Evolutionary conservation across 2,888 invertebrate species (phyloP).

Genomic region (Dynastes hyllus): DNA sequence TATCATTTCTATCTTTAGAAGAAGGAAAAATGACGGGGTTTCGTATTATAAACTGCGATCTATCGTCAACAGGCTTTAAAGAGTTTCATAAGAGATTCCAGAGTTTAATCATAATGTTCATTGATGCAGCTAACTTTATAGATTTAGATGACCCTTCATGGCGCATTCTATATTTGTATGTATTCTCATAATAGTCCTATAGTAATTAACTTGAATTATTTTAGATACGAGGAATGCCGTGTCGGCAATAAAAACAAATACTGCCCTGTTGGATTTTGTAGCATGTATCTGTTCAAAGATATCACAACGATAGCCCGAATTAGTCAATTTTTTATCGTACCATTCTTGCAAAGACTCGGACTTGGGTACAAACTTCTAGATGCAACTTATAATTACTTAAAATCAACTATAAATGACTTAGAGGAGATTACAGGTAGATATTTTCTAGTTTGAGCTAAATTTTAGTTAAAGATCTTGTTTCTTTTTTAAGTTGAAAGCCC

Average conservation of each 20-base stretch:
- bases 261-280: constrained; percentile 90
- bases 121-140: constrained; percentile 96
- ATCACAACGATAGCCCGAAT: constrained; percentile 91
- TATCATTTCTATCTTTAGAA: constrained; percentile 14
- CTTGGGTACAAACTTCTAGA: constrained; percentile 86
- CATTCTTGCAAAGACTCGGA: constrained; percentile 92
- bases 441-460: constrained; percentile 2
- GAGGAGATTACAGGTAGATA: constrained; percentile 81
- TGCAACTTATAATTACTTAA: constrained; percentile 61
- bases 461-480: constrained; percentile 3
- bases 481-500: constrained; percentile 89
- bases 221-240: constrained; percentile 82
- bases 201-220: constrained; percentile 52
- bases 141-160: constrained; percentile 94
- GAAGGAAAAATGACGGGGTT: constrained; percentile 6
- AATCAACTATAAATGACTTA: constrained; percentile 68
- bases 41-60: constrained; percentile 80
- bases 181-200: constrained; percentile 55
- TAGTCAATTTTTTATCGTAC: constrained; percentile 93
- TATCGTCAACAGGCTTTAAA: constrained; percentile 81
- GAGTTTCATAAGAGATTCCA: constrained; percentile 89
- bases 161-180: constrained; percentile 89
- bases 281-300: constrained; percentile 96
- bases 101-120: constrained; percentile 94
- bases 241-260: constrained; percentile 75